Evolutionary conservation across 1,140 invertebrate species (phyloP), one percentile per base, ranked within the genome.

Genomic region (Drosophila ambigua): DNA sequence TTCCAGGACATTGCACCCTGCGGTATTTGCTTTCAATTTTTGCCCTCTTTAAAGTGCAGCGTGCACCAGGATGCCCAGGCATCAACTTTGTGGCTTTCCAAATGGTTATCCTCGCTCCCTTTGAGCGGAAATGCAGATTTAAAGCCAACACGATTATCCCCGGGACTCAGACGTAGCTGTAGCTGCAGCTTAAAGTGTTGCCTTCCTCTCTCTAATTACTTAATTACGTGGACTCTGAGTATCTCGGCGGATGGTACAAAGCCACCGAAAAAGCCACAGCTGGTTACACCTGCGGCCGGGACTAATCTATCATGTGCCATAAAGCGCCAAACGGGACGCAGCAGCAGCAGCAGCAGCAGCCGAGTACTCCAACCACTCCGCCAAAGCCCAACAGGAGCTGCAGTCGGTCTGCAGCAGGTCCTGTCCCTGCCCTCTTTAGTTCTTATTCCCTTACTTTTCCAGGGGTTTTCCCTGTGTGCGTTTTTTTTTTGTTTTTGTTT

Each of bases 261-360:
- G 54, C 60, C 67, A 64, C 69, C 63, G 44, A 76, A 79, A 74
- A 75, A 64, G 72, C 72, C 72, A 58, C 72, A 61, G 59, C 48
- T 65, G 77, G 59, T 59, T 79, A 78, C 81, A 85, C 81, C 81
- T 85, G 81, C 69, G 81, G 74, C 78, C 78, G 71, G 35, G 83
- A 87, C 81, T 85, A 85, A 85, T 85, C 81, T 85, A 87, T 85
- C 82, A 85, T 85, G 81, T 82, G 81, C 78, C 82, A 82, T 85
- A 85, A 85, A 84, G 82, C 82, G 81, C 61, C 71, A 57, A 68
- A 52, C 60, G 68, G 67, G 28, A 43, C 11, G 31, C 23, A n/a
- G 41, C 23, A 11, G 41, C 13, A 35, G 16, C 39, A 60, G 46
- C 51, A 9, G 20, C 20, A 20, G 20, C 20, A 20, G 16, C 16